Base-by-base conservation (phyloP, 2,797 vertebrate species). In the Acipenser oxyrinchus region DNA sequence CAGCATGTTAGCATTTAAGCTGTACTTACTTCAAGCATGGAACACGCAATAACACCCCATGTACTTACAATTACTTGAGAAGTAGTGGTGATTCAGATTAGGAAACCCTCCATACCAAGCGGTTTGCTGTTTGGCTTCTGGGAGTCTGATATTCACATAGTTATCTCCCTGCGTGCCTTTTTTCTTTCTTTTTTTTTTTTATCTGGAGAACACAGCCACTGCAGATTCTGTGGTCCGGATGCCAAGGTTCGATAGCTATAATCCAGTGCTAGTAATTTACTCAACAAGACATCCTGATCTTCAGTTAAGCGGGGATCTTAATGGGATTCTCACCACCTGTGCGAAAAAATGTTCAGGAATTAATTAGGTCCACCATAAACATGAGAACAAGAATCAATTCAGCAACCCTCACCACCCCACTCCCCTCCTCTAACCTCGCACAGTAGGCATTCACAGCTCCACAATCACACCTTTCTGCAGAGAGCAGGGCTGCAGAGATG, bases 101-200 rank as follows among this genome's bases (percentile, higher is more conserved):
- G 73, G 74, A 66, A 72, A 75, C 74, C 78, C 77, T 76, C 87
- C 87, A 89, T 88, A 75, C 69, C 70, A 75, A 77, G 80, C n/a
- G 4, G 55, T 11, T 37, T 37, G 37, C 37, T 37, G 37, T 37
- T 37, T 13, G 55, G 55, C 15, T 7, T 58, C 12, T 58, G 49
- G 7, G n/a, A 53, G 64, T 51, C 15, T 64, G 7, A 10, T 48
- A 60, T 15, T 66, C 64, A 66, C 64, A 62, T 69, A 65, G 58
- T 49, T 59, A 12, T 13, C 8, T 49, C 10, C n/a, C 65, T 13
- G 10, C 6, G 55, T 58, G 12, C 10, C 60, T 62, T 62, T 10
- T 10, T 10, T 3, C 55, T 23, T 65, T 18, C 1, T 18, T 62
- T 62, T 10, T 10, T 10, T 48, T 48, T 62, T 23, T 18, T 8